Evolutionary conservation across 2,888 invertebrate genomes (phyloP), one percentile per base, ranked within the genome.

Genomic region (Polyommatus icarus): DNA sequence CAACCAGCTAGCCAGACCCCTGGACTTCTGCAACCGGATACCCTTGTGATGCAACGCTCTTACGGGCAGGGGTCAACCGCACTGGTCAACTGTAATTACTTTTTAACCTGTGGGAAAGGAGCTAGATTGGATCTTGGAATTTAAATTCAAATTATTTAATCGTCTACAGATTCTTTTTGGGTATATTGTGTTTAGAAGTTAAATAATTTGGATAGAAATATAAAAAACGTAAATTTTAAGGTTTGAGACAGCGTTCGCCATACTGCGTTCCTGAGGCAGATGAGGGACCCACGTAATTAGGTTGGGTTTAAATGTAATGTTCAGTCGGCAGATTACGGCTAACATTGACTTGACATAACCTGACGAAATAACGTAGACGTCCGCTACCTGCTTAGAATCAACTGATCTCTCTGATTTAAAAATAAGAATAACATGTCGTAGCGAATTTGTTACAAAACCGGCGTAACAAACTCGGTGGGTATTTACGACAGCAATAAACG

Each of bases 21-120:
- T 46, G 73, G 73, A 12, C 46, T 73, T 73, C 73, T 46, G 73
- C 24, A n/a, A 73, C 32, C 40, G 10, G 40, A 20, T 6, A 73
- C 73, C 20, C 46, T 1, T 12, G 20, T 24, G 20, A 24, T 40
- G 46, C 46, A 73, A n/a, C 20, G n/a, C 8, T 40, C n/a, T n/a
- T 20, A 20, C n/a, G 20, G 0, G 20, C 4, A 40, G 73, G 46
- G 73, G 73, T 40, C 73, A 46, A 29, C 46, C 20, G 10, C 40
- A 20, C 73, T 73, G 73, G 46, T 73, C 46, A 20, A 20, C 40
- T 24, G 36, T 89, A 88, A 90, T 91, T 89, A 86, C 88, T 81
- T 89, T 87, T 88, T 88, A 88, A 90, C 87, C 87, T 89, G 85
- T 90, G 90, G 88, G 90, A 90, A 89, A 40, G 20, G 40, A 10